phyloP scores from a whole-genome alignment of 2,888 invertebrate genomes.

The Melinopterus prodromus region DNA sequence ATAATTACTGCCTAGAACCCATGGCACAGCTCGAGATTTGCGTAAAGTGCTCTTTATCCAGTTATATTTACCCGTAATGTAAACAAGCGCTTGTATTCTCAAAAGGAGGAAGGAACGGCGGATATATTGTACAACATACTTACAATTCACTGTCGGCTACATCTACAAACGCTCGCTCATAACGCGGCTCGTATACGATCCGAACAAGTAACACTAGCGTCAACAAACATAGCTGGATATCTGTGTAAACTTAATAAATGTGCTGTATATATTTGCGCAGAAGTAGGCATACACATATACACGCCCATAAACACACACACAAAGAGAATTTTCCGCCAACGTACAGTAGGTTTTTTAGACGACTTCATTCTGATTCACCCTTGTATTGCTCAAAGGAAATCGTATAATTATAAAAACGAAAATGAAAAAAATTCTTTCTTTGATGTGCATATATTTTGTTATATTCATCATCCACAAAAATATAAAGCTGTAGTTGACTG shows the following conservation, averaged over 20 bases:
- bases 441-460: no score
- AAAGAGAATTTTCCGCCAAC: neutral
- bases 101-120: neutral
- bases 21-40: neutral
- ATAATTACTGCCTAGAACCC: neutral
- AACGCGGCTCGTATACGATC: neutral
- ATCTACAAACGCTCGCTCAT: neutral
- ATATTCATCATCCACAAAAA: no score
- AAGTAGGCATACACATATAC: neutral
- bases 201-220: neutral
- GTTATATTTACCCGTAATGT: neutral
- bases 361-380: neutral
- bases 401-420: no score
- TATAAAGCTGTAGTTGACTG: no score
- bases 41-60: neutral
- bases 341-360: neutral
- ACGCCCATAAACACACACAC: no score
- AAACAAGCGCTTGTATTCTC: neutral
- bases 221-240: neutral
- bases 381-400: neutral
- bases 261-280: conserved; percentile 4
- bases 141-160: neutral
- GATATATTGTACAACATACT: neutral
- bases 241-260: neutral
- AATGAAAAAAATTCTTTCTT: no score